Evolutionary conservation across 2,113 vertebrate genomes (phyloP).

Genomic region (Rhinolophus sinicus): DNA sequence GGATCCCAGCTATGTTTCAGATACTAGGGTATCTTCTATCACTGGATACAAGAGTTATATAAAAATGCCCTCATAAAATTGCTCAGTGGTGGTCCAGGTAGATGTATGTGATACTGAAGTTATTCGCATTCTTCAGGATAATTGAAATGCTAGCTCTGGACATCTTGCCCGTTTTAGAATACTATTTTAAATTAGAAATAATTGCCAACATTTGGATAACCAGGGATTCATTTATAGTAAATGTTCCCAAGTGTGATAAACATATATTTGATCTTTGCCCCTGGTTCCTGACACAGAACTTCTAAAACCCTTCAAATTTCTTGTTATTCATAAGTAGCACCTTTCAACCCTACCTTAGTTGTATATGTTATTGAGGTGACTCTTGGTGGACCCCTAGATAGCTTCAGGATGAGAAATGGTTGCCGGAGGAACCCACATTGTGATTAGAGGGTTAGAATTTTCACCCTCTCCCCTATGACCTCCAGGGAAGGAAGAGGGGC

Average conservation of each 20-base stretch:
- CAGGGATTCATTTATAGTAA: conserved; percentile 44
- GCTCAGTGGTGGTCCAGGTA: background rate
- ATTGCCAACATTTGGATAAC: conserved; percentile 44
- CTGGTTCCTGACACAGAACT: background rate
- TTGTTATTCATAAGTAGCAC: background rate
- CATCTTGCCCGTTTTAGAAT: background rate
- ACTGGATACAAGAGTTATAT: background rate
- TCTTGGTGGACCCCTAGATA: background rate
- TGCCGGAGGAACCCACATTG: background rate
- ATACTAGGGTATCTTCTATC: background rate
- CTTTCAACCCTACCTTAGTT: background rate
- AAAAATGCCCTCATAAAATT: background rate
- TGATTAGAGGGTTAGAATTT: background rate
- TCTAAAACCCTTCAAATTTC: background rate
- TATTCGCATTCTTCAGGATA: background rate
- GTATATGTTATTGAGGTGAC: background rate
- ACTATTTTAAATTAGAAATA: conserved; percentile 50
- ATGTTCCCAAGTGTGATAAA: conserved; percentile 15
- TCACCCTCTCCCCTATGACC: background rate
- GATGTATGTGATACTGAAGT: background rate
- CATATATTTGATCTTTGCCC: background rate
- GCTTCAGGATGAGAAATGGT: background rate
- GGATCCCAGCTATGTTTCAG: conserved; percentile 11
- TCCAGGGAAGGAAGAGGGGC: background rate
- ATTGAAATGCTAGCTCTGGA: background rate